phyloP scores from a whole-genome alignment of 2,113 vertebrate genomes.

The Ploceus nigricollis region DNA sequence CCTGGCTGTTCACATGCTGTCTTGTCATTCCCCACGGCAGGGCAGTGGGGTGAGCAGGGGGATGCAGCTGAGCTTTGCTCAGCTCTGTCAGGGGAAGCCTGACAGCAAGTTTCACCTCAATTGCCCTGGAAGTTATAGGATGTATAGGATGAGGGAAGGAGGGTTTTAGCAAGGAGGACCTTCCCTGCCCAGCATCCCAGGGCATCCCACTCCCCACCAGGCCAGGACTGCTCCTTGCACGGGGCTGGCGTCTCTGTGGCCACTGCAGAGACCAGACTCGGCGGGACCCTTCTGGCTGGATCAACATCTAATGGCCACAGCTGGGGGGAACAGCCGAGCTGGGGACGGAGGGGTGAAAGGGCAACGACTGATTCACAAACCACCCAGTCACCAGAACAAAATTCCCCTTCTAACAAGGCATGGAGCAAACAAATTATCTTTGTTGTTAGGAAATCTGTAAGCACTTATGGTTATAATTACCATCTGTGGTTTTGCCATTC shows the following conservation, averaged over 20 bases:
- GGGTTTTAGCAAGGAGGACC: not conserved
- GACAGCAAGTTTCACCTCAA: not conserved
- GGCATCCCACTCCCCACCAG: not conserved
- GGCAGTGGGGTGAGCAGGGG: fast-evolving
- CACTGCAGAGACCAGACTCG: not conserved
- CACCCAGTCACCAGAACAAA: constrained; percentile 70
- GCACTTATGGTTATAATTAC: constrained; percentile 78
- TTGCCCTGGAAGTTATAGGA: fast-evolving
- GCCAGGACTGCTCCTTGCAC: not conserved
- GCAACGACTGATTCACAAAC: constrained; percentile 62
- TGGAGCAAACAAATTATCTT: constrained; percentile 80
- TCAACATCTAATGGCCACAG: constrained; percentile 50
- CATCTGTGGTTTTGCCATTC: constrained; percentile 71
- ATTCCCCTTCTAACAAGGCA: constrained; percentile 75
- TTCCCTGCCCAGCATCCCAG: not conserved
- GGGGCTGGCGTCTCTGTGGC: not conserved
- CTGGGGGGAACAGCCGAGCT: constrained; percentile 23
- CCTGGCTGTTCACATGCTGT: not conserved
- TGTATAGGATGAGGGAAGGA: not conserved
- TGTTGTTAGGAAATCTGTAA: constrained; percentile 80
- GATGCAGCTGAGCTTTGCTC: not conserved
- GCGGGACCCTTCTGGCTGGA: constrained; percentile 13
- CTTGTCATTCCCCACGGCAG: fast-evolving
- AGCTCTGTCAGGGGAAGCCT: not conserved
- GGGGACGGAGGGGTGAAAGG: constrained; percentile 69